A percentile compares a stretch with the other conserved stretches of the same genome.
Evolutionary conservation across 2,113 vertebrate genomes (phyloP).

Genomic region (Cricetomys ansorgei): DNA sequence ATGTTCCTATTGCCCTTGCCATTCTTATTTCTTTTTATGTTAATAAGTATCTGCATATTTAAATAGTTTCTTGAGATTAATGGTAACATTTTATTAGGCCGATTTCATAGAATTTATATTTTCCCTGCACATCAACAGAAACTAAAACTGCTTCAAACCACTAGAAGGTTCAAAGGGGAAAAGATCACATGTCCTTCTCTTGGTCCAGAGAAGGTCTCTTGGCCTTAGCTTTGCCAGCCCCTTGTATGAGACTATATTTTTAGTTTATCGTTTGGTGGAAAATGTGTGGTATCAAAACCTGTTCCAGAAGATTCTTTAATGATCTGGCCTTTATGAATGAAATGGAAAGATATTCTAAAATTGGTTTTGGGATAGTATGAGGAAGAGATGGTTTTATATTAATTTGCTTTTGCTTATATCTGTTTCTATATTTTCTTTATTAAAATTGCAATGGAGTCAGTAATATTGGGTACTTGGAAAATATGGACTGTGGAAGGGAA

Average conservation of each 20-base stretch:
- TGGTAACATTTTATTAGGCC: neutral
- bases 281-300: neutral
- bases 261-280: neutral
- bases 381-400: neutral
- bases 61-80: slow-evolving; percentile 37
- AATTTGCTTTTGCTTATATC: neutral
- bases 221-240: neutral
- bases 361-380: neutral
- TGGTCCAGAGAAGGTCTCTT: neutral
- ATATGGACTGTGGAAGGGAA: neutral
- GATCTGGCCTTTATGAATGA: neutral
- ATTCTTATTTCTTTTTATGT: slow-evolving; percentile 11
- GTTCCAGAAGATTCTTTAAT: neutral
- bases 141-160: neutral
- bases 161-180: neutral
- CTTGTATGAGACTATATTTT: neutral
- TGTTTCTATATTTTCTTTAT: neutral
- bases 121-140: neutral
- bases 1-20: neutral
- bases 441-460: neutral
- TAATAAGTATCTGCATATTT: neutral
- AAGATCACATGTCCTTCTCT: accelerated
- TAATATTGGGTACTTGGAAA: neutral
- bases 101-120: neutral
- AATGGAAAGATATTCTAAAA: neutral